Percentiles rank a stretch among this genome's conserved stretches.
Conservation (phyloP, 1,140 invertebrate genomes). For the Radopholus similis region DNA sequence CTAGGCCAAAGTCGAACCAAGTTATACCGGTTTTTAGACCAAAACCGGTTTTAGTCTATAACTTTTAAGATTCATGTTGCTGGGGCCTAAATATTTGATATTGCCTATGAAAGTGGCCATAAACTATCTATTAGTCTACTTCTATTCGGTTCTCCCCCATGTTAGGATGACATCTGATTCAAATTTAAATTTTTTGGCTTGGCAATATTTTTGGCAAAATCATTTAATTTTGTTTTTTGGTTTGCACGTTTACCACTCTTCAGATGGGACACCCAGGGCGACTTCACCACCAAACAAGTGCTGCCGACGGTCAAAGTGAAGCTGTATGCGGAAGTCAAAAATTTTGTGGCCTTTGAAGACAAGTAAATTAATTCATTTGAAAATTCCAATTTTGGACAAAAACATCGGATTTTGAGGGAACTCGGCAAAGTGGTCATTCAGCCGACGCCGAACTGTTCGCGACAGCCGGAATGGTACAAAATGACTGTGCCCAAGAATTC, state of each 20-base stretch:
- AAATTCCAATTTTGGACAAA: conserved; percentile 69
- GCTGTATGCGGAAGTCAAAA: conserved; percentile 83
- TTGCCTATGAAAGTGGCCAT: no score
- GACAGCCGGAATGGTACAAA: conserved; percentile 87
- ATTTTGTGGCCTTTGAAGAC: conserved; percentile 93
- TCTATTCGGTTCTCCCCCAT: no score
- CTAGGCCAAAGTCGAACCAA: no score
- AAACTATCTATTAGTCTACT: no score
- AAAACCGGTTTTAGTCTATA: no score
- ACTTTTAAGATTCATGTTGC: no score
- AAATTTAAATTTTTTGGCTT: no score
- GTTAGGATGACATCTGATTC: no score
- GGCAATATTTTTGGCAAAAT: conserved; percentile 15
- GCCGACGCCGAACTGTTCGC: conserved; percentile 62
- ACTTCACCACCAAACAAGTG: conserved; percentile 94
- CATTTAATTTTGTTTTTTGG: conserved; percentile 2
- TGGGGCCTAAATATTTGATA: no score
- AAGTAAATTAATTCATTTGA: conserved; percentile 65
- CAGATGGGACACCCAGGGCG: conserved; percentile 74
- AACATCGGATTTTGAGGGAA: conserved; percentile 31
- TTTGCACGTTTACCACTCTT: conserved; percentile 21
- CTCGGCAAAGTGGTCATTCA: conserved; percentile 61
- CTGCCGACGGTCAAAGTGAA: conserved; percentile 91
- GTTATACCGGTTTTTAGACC: no score
- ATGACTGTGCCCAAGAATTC: conserved; percentile 91